Evolutionary conservation across 2,113 vertebrate species (phyloP).

Genomic region (Dissostichus mawsoni): DNA sequence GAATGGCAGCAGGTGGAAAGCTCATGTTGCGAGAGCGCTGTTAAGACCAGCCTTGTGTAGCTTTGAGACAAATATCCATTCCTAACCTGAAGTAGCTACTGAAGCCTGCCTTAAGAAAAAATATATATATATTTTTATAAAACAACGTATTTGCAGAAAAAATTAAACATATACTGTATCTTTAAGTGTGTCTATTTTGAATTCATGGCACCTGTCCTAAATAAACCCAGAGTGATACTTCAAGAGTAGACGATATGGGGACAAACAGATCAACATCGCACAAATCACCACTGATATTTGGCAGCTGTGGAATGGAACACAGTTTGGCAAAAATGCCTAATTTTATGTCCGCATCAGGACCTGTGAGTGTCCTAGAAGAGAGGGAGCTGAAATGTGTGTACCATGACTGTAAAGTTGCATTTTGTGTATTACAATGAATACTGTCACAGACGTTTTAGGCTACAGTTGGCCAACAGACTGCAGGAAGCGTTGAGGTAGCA

Average conservation of each 20-base stretch:
- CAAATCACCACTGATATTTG: slow-evolving; percentile 47
- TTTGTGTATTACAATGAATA: slow-evolving; percentile 55
- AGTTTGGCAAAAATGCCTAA: slow-evolving; percentile 33
- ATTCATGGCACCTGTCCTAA: slow-evolving; percentile 70
- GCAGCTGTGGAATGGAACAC: slow-evolving; percentile 42
- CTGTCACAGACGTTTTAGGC: slow-evolving; percentile 52
- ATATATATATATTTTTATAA: slow-evolving; percentile 47
- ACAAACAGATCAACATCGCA: slow-evolving; percentile 33
- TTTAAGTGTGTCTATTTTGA: slow-evolving; percentile 25
- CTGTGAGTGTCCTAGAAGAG: background rate
- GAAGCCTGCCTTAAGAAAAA: slow-evolving; percentile 24
- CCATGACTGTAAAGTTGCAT: slow-evolving; percentile 37
- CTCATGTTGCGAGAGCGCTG: background rate
- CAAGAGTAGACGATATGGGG: slow-evolving; percentile 8
- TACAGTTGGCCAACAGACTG: slow-evolving; percentile 50
- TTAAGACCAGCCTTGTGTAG: background rate
- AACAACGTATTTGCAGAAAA: slow-evolving; percentile 21
- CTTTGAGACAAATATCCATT: background rate
- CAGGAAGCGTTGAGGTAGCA: slow-evolving; percentile 75
- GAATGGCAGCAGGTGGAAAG: slow-evolving; percentile 1
- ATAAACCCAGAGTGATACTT: slow-evolving; percentile 28
- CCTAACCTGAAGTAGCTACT: slow-evolving; percentile 23
- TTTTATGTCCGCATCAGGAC: background rate
- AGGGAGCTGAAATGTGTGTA: slow-evolving; percentile 45
- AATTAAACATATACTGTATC: slow-evolving; percentile 28